A percentile compares a stretch with the other conserved stretches of the same genome.
These are phyloP conservation scores for Fragum fragum DNA, from an alignment of 2,888 invertebrate genomes.

Conservation along the genomic window DNA sequence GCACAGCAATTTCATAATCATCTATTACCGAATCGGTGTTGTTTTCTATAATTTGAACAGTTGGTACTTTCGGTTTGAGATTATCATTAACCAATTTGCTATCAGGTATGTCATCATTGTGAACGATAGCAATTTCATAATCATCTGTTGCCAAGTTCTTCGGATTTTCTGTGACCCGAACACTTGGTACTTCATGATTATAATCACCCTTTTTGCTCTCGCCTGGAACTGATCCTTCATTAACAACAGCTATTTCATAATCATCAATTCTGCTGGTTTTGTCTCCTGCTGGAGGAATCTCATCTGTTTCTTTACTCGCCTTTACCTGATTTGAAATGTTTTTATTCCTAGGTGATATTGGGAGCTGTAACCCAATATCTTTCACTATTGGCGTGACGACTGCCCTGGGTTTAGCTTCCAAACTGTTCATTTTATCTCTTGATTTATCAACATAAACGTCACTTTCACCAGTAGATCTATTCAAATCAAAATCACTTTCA, in stretches of 20 bases:
- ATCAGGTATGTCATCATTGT: too few relatives aligned
- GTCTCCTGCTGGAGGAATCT: too few relatives aligned
- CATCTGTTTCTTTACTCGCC: neutral
- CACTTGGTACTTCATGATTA: too few relatives aligned
- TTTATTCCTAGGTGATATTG: neutral
- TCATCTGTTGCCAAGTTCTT: too few relatives aligned
- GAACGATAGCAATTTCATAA: too few relatives aligned
- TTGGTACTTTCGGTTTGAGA: neutral
- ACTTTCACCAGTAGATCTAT: neutral
- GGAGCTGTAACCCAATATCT: neutral
- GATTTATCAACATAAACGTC: neutral
- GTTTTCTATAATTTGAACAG: neutral
- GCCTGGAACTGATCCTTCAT: too few relatives aligned
- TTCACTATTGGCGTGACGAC: neutral
- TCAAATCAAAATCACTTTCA: neutral
- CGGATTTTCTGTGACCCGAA: too few relatives aligned
- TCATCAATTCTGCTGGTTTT: neutral
- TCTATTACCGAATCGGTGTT: neutral
- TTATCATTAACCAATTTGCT: neutral
- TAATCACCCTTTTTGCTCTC: too few relatives aligned
- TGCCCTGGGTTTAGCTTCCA: neutral
- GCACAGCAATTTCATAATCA: conserved; percentile 10
- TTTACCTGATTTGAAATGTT: neutral
- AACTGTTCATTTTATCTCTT: neutral
- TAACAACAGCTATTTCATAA: neutral